Evolutionary conservation across 2,113 vertebrate genomes (phyloP).

Genomic region (Eolophus roseicapilla): DNA sequence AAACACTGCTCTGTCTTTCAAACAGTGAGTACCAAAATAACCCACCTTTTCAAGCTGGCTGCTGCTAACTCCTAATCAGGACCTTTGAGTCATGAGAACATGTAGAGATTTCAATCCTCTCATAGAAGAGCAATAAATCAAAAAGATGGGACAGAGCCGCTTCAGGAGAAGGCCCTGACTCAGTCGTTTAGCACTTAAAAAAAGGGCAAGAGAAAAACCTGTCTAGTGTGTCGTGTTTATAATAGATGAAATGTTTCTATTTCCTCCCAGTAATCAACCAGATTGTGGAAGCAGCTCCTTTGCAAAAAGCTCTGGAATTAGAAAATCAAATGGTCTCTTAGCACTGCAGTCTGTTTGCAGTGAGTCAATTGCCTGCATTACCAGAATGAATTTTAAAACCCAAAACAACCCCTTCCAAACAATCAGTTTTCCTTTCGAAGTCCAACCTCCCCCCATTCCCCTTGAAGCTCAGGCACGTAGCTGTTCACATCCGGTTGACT

Average conservation of each 20-base stretch:
- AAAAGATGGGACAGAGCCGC: slow-evolving; percentile 8
- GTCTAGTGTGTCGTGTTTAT: background rate
- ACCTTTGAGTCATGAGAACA: slow-evolving; percentile 29
- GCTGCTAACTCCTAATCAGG: slow-evolving; percentile 55
- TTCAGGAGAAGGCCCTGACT: background rate
- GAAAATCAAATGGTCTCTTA: background rate
- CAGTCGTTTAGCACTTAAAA: background rate
- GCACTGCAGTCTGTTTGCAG: background rate
- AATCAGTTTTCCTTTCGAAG: background rate
- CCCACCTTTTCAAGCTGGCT: slow-evolving; percentile 30
- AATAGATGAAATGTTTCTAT: background rate
- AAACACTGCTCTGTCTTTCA: slow-evolving; percentile 5
- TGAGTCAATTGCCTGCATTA: background rate
- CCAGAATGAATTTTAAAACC: background rate
- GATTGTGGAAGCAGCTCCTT: background rate
- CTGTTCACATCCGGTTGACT: rapidly evolving
- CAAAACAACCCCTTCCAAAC: background rate
- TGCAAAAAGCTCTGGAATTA: background rate
- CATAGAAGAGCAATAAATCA: slow-evolving; percentile 53
- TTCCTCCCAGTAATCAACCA: background rate
- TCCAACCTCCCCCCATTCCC: rapidly evolving
- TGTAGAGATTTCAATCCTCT: slow-evolving; percentile 47
- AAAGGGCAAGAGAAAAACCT: background rate
- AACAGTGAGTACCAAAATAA: background rate
- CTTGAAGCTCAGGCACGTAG: rapidly evolving